A percentile compares a stretch with the other conserved stretches of the same genome.
Evolutionary conservation across 1,140 invertebrate species (phyloP).

Genomic region (Drosophila seguyi): DNA sequence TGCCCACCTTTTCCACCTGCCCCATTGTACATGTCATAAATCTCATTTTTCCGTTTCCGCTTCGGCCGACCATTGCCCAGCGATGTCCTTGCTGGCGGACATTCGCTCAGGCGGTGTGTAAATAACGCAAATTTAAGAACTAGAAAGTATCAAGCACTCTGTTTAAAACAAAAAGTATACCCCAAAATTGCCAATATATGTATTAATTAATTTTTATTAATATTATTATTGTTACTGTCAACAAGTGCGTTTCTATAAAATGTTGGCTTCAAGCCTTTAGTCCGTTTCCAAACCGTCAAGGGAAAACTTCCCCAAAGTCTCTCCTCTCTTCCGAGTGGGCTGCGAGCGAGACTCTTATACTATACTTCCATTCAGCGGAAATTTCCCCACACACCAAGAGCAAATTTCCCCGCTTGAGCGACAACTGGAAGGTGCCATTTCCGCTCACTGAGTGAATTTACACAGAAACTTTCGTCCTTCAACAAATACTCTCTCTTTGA

Average conservation of each 20-base stretch:
- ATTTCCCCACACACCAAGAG: constrained; percentile 38
- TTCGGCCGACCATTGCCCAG: constrained; percentile 52
- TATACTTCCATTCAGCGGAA: constrained; percentile 61
- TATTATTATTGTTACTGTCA: constrained; percentile 26
- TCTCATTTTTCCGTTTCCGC: constrained; percentile 82
- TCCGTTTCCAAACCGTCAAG: constrained; percentile 35
- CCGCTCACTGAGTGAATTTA: constrained; percentile 33
- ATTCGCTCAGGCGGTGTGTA: neutral
- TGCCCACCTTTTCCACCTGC: constrained; percentile 18
- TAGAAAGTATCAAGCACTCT: neutral
- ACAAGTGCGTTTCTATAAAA: constrained; percentile 55
- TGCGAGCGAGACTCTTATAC: constrained; percentile 34
- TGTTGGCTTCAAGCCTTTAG: constrained; percentile 24
- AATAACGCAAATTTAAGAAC: constrained; percentile 23
- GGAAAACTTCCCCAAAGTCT: constrained; percentile 25
- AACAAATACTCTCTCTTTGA: neutral
- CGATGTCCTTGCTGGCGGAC: constrained; percentile 18
- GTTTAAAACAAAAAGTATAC: neutral
- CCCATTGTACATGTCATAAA: constrained; percentile 78
- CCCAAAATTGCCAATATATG: neutral
- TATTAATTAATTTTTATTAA: neutral
- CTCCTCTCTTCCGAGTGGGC: neutral
- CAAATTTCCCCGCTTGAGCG: constrained; percentile 37
- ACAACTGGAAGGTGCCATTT: constrained; percentile 14
- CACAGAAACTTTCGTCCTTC: neutral